Conservation (phyloP, 2,113 vertebrate species). For the Herpetotheres cachinnans region DNA sequence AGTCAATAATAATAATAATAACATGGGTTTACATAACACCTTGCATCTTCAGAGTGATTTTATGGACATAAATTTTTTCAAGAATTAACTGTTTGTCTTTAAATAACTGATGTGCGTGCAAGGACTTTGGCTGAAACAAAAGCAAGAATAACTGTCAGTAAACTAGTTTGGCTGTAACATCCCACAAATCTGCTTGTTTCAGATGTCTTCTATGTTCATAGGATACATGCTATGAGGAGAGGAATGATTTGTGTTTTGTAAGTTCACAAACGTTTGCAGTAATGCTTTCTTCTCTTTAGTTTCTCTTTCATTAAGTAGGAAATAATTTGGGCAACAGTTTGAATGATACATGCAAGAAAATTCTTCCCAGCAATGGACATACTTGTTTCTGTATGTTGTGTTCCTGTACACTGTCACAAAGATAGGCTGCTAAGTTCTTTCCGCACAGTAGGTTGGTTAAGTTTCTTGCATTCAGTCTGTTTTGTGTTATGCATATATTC, state of each 20-base stretch:
- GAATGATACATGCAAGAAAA: background rate
- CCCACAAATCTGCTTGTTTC: background rate
- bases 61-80: background rate
- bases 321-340: background rate
- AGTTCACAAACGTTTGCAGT: background rate
- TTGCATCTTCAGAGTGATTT: background rate
- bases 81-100: background rate
- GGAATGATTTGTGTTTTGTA: background rate
- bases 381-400: background rate
- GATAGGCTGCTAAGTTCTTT: background rate
- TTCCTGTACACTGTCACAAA: background rate
- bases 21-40: background rate
- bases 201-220: background rate
- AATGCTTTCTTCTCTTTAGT: background rate
- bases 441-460: background rate
- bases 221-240: background rate
- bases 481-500: background rate
- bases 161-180: background rate
- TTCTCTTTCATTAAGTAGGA: background rate
- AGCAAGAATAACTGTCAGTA: background rate
- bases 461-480: background rate
- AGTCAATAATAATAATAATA: background rate
- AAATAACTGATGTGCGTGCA: background rate
- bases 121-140: background rate
- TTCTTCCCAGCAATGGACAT: background rate